phyloP scores from a whole-genome alignment of 1,140 invertebrate species.

The Oreohelix idahoensis region DNA sequence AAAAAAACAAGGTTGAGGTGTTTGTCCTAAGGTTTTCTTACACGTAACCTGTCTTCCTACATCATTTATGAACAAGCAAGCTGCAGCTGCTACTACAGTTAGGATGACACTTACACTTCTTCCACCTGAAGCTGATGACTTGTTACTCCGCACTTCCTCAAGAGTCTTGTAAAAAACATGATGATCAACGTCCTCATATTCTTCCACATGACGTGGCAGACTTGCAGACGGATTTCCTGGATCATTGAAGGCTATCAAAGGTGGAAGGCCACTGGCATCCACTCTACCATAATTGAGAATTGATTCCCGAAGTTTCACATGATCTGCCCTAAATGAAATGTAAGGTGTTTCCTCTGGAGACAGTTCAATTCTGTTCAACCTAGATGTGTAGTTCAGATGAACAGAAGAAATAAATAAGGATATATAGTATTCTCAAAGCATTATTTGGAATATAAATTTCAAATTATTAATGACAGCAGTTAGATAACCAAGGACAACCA shows the following conservation, averaged over 20 bases:
- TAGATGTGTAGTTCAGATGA: no score
- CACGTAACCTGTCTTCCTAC: no score
- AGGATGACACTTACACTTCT: neutral
- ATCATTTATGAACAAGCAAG: no score
- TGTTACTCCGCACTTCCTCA: neutral
- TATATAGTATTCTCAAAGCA: no score
- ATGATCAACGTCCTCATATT: slow-evolving; percentile 70
- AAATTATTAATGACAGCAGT: no score
- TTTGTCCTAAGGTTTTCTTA: no score
- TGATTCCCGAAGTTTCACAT: slow-evolving; percentile 54
- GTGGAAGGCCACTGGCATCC: slow-evolving; percentile 53
- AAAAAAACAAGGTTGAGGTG: no score
- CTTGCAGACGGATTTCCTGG: slow-evolving; percentile 58
- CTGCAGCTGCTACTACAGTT: no score
- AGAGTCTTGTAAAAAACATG: slow-evolving; percentile 42
- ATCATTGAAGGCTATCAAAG: slow-evolving; percentile 59
- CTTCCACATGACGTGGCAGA: slow-evolving; percentile 66
- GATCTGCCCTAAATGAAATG: slow-evolving; percentile 61
- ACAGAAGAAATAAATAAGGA: no score
- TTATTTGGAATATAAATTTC: no score
- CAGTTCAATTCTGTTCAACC: slow-evolving; percentile 56
- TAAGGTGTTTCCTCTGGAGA: slow-evolving; percentile 65
- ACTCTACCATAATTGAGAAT: slow-evolving; percentile 66
- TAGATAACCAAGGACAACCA: no score
- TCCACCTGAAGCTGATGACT: slow-evolving; percentile 1